Evolutionary conservation across 1,140 invertebrate species (phyloP), one percentile per base, ranked within the genome.

Genomic region (Dinoponera quadriceps): DNA sequence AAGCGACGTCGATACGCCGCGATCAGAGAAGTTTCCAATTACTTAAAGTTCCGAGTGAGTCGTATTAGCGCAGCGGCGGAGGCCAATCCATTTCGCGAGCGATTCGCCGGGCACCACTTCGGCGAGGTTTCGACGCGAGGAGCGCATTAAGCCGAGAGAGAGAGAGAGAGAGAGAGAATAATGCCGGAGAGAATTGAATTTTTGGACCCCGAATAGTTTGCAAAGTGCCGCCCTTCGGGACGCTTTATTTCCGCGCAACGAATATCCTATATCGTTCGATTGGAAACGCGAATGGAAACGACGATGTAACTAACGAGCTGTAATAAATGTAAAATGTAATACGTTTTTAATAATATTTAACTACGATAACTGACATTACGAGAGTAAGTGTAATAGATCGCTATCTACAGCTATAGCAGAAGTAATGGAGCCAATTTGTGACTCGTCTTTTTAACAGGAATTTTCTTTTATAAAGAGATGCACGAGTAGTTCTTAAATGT

Each of bases 11-110:
- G 69, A 80, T 59, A 80, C 38, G 38, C 57, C 51, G 22, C 51
- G 14, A 54, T 59, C 65, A 80, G 22, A 80, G 22, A 57, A 80
- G 65, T 80, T 80, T 27, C 22, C 65, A 29, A 80, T 80, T 80
- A 80, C 51, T 71, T 71, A 69, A 80, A 80, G 75, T 80, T 80
- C 57, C 49, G 16, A 65, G 54, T 27, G 68, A 65, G 82, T 80
- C 63, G 57, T 72, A 66, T 59, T 63, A 85, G 54, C 57, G 51
- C 54, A 38, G 69, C 22, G 54, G n/a, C 60, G 38, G 71, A 68
- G n/a, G 57, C 55, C 62, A 80, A 71, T 80, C 65, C 38, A 59
- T 49, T 71, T 80, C 75, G 38, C 33, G 16, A 59, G 69, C 51
- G 83, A 65, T 62, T 65, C 54, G 38, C 33, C 60, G 66, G 77